Base-by-base conservation (phyloP, 2,797 vertebrate genomes). In the Microchirus variegatus region DNA sequence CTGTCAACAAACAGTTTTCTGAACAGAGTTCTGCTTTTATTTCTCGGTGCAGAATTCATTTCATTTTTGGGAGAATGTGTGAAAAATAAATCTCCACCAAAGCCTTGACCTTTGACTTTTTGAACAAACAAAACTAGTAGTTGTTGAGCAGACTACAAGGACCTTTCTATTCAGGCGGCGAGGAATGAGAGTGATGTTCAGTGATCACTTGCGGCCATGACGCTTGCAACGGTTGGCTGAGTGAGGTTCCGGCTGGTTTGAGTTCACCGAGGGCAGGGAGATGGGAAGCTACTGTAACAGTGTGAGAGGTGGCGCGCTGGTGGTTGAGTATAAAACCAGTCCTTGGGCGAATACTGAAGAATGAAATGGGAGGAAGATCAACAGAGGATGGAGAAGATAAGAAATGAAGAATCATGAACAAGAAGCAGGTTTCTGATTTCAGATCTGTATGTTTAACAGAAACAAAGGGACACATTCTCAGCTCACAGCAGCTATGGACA, bases 111-210 rank as follows among this genome's bases (percentile, higher is more conserved):
- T 52, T 40, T 67, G 50, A 53, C 18, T 49, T 45, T 50, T 17
- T 9, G 17, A 47, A 48, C 26, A 56, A 5, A 45, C 16, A 51
- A 12, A 47, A 44, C 18, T n/a, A n/a, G 18, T 42, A 13, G 22
- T 14, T 35, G 51, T 35, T 13, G 26, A 18, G 18, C 10, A 46
- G 1, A 50, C 9, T n/a, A 51, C 63, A 76, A 63, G 60, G 31
- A 6, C 22, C 17, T 61, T 53, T 65, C 48, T 77, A 54, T 62
- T 54, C 46, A 42, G 15, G 11, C 45, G 3, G 10, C 5, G 49
- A 70, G 37, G 52, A 37, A 38, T 26, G 22, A 57, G 12, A 43
- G 31, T 15, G 36, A 59, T 2, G 37, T 41, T 57, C 15, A 3
- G 55, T 1, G 44, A 62, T 63, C 48, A 36, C 11, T 45, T 3